Evolutionary conservation across 2,888 invertebrate genomes (phyloP).

Genomic region (Hirudinaria manillensis): DNA sequence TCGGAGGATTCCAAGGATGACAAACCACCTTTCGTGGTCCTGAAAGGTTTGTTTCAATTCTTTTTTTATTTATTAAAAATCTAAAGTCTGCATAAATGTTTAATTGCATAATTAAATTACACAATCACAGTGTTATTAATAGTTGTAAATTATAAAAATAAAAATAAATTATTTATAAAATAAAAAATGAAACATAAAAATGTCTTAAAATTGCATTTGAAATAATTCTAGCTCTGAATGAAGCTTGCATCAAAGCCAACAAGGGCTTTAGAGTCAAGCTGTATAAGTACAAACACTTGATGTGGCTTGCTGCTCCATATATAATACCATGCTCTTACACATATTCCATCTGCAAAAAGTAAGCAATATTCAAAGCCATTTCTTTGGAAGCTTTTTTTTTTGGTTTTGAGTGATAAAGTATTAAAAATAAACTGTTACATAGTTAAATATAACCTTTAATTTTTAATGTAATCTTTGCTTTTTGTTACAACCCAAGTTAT

Average conservation of each 20-base stretch:
- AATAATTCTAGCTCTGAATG: conserved; percentile 67
- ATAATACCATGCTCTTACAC: conserved; percentile 80
- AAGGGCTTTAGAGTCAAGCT: conserved; percentile 84
- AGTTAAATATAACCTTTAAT: no score
- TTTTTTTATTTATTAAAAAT: neutral
- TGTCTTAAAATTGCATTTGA: conserved; percentile 13
- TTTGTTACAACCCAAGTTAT: no score
- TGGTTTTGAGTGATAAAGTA: neutral
- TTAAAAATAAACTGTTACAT: no score
- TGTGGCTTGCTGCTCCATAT: conserved; percentile 76
- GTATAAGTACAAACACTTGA: conserved; percentile 74
- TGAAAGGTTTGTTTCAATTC: conserved; percentile 43
- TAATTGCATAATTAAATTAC: neutral
- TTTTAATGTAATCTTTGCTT: no score
- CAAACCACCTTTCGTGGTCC: conserved; percentile 74
- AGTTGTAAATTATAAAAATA: no score
- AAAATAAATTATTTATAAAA: no score
- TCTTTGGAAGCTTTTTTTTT: neutral
- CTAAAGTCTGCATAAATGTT: no score
- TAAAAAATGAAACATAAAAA: neutral
- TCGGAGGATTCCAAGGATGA: neutral
- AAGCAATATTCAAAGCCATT: conserved; percentile 47
- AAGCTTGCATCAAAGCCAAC: conserved; percentile 85
- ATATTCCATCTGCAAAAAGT: conserved; percentile 59
- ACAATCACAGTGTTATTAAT: no score